phyloP scores from a whole-genome alignment of 2,113 vertebrate species.

The Cololabis saira region DNA sequence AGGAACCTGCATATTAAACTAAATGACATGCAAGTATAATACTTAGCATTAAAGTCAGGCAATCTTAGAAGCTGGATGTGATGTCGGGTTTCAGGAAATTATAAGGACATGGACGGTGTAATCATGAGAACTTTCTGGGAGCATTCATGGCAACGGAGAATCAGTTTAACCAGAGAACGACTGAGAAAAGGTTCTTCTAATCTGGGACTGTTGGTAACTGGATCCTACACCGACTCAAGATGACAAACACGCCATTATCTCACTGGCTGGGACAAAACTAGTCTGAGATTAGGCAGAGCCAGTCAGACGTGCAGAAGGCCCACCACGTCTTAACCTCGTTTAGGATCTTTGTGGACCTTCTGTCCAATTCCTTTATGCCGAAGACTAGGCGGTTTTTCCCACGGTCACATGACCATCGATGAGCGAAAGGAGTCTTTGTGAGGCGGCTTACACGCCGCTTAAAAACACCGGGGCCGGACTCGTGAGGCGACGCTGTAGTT shows the following conservation, averaged over 20 bases:
- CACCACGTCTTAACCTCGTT: conserved; percentile 14
- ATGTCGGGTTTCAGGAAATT: too few species aligned
- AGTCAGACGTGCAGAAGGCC: background rate
- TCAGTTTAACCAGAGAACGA: too few species aligned
- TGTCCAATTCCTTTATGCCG: conserved; percentile 26
- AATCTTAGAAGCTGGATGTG: too few species aligned
- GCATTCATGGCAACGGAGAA: too few species aligned
- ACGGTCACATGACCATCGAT: conserved; percentile 66
- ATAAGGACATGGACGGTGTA: too few species aligned
- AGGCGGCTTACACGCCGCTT: conserved; percentile 44
- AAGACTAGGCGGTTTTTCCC: conserved; percentile 28
- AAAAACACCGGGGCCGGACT: conserved; percentile 46
- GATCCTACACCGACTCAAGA: background rate
- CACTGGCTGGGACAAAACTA: background rate
- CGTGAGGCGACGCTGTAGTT: conserved; percentile 35
- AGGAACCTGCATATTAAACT: too few species aligned
- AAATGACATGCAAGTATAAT: too few species aligned
- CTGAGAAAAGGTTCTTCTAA: background rate
- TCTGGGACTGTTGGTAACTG: background rate
- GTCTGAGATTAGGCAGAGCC: conserved; percentile 2
- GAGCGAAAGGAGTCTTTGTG: conserved; percentile 74
- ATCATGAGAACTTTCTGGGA: too few species aligned
- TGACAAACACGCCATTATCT: background rate
- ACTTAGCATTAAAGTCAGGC: too few species aligned
- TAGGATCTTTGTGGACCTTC: conserved; percentile 37